phyloP scores from a whole-genome alignment of 2,888 invertebrate genomes.

The Taphrorychus bicolor region DNA sequence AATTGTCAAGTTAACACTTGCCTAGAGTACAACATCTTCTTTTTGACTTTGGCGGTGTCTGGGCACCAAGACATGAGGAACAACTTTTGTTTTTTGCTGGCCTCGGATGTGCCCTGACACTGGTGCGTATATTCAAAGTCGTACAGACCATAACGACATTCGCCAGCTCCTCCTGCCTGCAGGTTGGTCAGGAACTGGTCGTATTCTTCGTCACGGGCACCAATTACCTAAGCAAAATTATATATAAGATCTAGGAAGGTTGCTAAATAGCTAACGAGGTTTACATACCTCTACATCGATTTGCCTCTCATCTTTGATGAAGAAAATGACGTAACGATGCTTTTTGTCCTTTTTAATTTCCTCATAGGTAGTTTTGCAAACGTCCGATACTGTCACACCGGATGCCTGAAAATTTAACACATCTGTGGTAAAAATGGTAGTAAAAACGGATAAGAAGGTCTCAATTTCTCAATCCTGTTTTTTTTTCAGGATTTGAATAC shows the following conservation, averaged over 20 bases:
- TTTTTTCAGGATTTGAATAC: no score
- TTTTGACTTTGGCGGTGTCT: constrained; percentile 92
- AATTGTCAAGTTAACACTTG: no score
- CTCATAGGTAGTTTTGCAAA: constrained; percentile 94
- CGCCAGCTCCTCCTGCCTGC: constrained; percentile 88
- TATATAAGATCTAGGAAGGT: background rate
- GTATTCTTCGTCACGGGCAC: constrained; percentile 89
- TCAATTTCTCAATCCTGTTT: no score
- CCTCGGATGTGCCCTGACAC: constrained; percentile 96
- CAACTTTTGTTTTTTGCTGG: constrained; percentile 96
- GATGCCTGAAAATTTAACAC: constrained; percentile 73
- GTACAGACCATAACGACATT: constrained; percentile 98
- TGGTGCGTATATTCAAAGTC: constrained; percentile 99
- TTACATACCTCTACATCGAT: constrained; percentile 81
- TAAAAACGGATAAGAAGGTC: no score
- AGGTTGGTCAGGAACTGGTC: constrained; percentile 93
- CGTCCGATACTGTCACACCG: constrained; percentile 94
- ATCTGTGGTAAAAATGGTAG: no score
- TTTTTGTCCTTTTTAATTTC: constrained; percentile 98
- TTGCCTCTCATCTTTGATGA: constrained; percentile 94
- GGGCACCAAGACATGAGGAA: constrained; percentile 99
- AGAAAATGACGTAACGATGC: constrained; percentile 96
- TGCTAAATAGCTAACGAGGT: background rate
- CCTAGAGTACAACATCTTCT: constrained; percentile 86
- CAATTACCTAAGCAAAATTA: constrained; percentile 67